Evolutionary conservation across 2,888 invertebrate genomes (phyloP).

Genomic region (Strigamia maritima): DNA sequence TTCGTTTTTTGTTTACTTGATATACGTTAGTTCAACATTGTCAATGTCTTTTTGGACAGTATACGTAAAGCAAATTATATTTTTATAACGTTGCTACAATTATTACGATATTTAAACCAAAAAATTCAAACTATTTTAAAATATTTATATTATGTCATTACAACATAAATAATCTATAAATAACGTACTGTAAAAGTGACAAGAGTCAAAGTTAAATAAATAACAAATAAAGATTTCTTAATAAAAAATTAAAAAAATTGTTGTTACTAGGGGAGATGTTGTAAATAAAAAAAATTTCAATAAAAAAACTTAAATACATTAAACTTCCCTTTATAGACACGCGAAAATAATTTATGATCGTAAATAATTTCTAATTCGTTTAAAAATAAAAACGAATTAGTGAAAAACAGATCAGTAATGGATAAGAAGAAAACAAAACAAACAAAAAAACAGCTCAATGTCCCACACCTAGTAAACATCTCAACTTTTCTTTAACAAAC

Average conservation of each 20-base stretch:
- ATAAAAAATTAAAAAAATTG: background rate
- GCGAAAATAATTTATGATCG: background rate
- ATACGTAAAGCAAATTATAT: background rate
- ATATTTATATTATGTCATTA: too few species aligned
- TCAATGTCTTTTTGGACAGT: background rate
- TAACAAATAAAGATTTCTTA: background rate
- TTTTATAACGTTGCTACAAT: background rate
- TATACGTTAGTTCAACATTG: background rate
- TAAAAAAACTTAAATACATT: background rate
- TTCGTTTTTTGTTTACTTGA: background rate
- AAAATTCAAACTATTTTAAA: too few species aligned
- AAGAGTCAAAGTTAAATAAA: background rate
- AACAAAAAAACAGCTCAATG: background rate
- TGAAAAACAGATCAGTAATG: too few species aligned
- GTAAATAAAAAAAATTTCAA: background rate
- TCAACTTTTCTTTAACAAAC: slow-evolving; percentile 27
- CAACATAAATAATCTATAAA: background rate
- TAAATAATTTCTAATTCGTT: background rate
- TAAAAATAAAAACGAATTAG: background rate
- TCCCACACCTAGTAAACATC: slow-evolving; percentile 30
- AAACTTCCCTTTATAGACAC: background rate
- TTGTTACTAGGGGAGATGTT: background rate
- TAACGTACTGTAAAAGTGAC: background rate
- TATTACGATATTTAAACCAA: background rate
- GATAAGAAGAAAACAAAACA: background rate